Evolutionary conservation across 2,888 invertebrate species (phyloP), one percentile per base, ranked within the genome.

Genomic region (Raillietiella orientalis): DNA sequence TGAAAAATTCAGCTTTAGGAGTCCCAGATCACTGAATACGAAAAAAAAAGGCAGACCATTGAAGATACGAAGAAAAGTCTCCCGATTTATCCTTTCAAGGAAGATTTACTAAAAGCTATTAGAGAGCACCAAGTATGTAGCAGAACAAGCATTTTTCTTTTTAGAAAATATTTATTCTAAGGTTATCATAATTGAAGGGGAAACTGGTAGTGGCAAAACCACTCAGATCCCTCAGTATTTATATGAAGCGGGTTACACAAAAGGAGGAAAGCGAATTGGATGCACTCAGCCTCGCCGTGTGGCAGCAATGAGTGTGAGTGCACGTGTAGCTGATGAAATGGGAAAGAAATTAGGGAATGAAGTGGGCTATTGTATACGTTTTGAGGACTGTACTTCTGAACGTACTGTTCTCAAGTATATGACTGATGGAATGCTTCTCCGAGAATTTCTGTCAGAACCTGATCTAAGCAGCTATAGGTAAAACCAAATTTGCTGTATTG

Each of bases 231-330:
- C 57, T 10, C 56, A 58, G 37, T 56, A 52, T 37, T 39, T 58
- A 4, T 39, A 46, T 32, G 52, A 58, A 37, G 52, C 51, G 13
- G 49, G 47, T 3, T 50, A 41, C 34, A 44, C 48, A 22, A 40
- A 43, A 14, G 64, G 67, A 41, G 66, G 62, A 19, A 77, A 74
- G 51, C 66, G 69, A 47, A 75, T 93, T 39, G 93, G 90, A 2
- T 96, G 93, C 41, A 96, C 93, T 0, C 87, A 90, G 45, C 93
- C 96, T 0, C 55, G 93, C 34, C 56, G 96, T 45, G 96, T 99
- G 2, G 96, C 96, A 13, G 90, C 96, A 3, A 99, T 96, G 96
- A 84, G 84, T n/a, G 96, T 99, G 13, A 79, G 96, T 12, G 71
- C 90, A 3, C 61, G 96, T 44, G 96, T 99, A 2, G 77, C 93